A percentile compares a stretch with the other conserved stretches of the same genome.
Evolutionary conservation across 1,140 invertebrate genomes (phyloP).

Genomic region (Tribolium castaneum): DNA sequence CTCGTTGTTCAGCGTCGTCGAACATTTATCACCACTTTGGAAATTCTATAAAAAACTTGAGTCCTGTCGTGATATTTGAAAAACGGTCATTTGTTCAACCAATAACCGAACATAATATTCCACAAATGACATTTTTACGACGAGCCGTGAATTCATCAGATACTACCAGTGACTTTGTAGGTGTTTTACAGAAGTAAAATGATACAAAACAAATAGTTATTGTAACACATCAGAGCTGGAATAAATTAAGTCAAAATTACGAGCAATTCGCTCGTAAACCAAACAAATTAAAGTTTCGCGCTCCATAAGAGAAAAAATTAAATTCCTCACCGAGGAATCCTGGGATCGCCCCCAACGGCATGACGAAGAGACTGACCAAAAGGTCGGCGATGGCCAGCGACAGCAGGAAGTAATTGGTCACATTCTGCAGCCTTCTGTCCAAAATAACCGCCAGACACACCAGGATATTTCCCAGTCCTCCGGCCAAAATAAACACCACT

Average conservation of each 20-base stretch:
- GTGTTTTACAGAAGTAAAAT: not conserved
- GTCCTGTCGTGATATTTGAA: not conserved
- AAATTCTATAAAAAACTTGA: constrained; percentile 9
- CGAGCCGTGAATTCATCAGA: not conserved
- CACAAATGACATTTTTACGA: not conserved
- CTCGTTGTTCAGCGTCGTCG: not conserved
- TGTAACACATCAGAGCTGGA: not conserved
- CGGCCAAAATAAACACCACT: constrained; percentile 85
- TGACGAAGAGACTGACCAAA: constrained; percentile 89
- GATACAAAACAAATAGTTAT: not conserved
- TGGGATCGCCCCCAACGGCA: constrained; percentile 88
- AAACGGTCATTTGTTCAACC: constrained; percentile 7
- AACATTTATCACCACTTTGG: constrained; percentile 7
- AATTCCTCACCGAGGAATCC: constrained; percentile 82
- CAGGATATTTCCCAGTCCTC: constrained; percentile 90
- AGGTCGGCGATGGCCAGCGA: constrained; percentile 94
- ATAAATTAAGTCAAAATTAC: not conserved
- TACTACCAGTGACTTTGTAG: not conserved
- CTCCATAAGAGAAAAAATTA: not conserved
- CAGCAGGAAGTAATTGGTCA: constrained; percentile 95
- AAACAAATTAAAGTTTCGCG: not conserved
- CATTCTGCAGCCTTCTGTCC: constrained; percentile 88
- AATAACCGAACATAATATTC: constrained; percentile 3
- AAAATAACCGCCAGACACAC: constrained; percentile 90
- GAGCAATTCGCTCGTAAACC: not conserved